Evolutionary conservation across 2,797 vertebrate genomes (phyloP).

Genomic region (Lutjanus campechanus): DNA sequence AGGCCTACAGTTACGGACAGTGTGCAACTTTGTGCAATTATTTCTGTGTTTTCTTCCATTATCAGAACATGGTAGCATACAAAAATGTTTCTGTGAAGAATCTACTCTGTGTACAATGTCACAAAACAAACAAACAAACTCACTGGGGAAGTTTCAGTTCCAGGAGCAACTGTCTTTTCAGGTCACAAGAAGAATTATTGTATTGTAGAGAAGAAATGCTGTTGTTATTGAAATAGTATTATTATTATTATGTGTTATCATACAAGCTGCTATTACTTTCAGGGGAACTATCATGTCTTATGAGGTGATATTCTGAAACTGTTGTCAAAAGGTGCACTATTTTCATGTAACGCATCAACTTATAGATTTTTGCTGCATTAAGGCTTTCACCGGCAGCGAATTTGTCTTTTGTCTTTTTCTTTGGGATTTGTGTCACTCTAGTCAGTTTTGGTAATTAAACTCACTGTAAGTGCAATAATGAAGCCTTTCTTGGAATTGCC

Average conservation of each 20-base stretch:
- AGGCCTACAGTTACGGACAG: neutral
- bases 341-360: neutral
- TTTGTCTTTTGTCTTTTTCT: neutral
- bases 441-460: conserved; percentile 15
- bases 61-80: neutral
- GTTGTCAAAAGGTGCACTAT: neutral
- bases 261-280: neutral
- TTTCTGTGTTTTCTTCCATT: neutral
- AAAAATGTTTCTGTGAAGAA: no score
- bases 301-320: neutral
- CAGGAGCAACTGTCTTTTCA: neutral
- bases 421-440: conserved; percentile 1
- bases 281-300: neutral
- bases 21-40: neutral
- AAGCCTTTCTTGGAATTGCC: neutral
- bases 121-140: no score
- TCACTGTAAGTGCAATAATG: neutral
- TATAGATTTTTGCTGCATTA: neutral
- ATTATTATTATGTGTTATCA: neutral
- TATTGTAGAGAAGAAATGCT: neutral
- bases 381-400: neutral
- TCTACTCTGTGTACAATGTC: no score
- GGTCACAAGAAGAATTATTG: neutral
- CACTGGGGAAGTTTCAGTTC: neutral
- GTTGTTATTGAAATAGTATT: neutral